These are phyloP conservation scores for Slavum lentiscoides DNA, from an alignment of 2,888 invertebrate species.

Conservation along the genomic window DNA sequence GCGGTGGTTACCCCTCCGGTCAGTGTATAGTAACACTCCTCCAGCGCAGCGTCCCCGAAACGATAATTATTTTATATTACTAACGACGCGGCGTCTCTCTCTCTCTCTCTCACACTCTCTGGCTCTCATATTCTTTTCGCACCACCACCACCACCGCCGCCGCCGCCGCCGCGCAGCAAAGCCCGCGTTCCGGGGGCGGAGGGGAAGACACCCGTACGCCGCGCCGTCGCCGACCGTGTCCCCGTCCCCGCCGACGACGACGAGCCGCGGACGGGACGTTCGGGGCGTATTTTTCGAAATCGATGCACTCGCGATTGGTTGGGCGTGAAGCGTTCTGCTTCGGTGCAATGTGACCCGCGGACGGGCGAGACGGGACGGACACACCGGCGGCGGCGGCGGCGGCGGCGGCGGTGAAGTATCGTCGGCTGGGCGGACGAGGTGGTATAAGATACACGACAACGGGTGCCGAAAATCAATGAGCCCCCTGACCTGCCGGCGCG, in stretches of 20 bases:
- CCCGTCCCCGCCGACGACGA: not conserved
- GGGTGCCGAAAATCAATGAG: slow-evolving; percentile 53
- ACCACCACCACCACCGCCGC: not conserved
- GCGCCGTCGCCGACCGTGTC: not conserved
- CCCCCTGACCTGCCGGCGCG: slow-evolving; percentile 53
- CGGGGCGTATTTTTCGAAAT: slow-evolving; percentile 52
- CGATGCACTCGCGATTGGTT: slow-evolving; percentile 53
- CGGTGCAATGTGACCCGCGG: slow-evolving; percentile 50
- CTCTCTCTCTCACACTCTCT: too few relatives aligned
- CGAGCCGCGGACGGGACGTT: not conserved
- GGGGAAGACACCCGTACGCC: not conserved
- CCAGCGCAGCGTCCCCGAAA: not conserved
- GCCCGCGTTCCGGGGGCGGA: too few relatives aligned
- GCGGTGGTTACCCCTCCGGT: not conserved
- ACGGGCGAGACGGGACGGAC: not conserved
- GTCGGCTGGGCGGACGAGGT: not conserved
- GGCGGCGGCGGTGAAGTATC: not conserved
- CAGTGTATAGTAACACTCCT: not conserved
- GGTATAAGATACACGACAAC: slow-evolving; percentile 14
- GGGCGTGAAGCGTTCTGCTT: slow-evolving; percentile 54
- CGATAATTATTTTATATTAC: slow-evolving; percentile 50
- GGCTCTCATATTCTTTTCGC: not conserved
- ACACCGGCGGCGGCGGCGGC: not conserved
- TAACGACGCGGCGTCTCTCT: not conserved
- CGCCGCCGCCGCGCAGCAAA: not conserved